Percentiles rank a stretch among this genome's conserved stretches.
Conservation (phyloP, 2,113 vertebrate species). For the Turnix velox region DNA sequence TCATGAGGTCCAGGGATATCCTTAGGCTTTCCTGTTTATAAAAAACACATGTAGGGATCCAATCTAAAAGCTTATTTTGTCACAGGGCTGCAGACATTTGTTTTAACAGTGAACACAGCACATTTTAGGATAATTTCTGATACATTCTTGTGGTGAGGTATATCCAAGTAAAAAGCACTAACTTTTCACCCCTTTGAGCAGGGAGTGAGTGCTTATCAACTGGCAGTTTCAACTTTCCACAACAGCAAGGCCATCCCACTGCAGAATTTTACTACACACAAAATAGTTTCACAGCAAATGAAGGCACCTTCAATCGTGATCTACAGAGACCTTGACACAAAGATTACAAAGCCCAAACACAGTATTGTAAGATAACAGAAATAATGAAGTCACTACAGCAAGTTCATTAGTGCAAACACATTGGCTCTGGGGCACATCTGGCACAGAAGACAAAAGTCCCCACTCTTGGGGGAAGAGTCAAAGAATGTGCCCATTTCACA, state of each 20-base stretch:
- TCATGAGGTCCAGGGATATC: neutral
- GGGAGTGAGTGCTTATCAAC: neutral
- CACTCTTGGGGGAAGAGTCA: neutral
- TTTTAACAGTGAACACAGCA: neutral
- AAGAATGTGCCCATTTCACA: neutral
- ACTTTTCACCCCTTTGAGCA: neutral
- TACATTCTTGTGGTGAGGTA: neutral
- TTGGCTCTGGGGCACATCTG: neutral
- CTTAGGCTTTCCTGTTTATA: neutral
- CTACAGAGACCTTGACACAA: neutral
- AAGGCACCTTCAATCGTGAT: neutral
- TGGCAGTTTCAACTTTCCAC: neutral
- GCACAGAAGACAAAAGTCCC: neutral
- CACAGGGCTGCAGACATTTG: neutral
- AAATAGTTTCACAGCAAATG: neutral
- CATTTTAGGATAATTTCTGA: neutral
- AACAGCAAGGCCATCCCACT: neutral
- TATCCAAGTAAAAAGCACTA: neutral
- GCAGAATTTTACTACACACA: neutral
- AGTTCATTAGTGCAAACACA: neutral
- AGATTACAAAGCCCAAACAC: neutral
- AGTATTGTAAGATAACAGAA: neutral
- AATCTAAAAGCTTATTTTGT: neutral
- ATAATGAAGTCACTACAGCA: neutral
- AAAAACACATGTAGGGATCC: neutral